phyloP scores from a whole-genome alignment of 2,888 invertebrate species.

The Cybosia mesomella region DNA sequence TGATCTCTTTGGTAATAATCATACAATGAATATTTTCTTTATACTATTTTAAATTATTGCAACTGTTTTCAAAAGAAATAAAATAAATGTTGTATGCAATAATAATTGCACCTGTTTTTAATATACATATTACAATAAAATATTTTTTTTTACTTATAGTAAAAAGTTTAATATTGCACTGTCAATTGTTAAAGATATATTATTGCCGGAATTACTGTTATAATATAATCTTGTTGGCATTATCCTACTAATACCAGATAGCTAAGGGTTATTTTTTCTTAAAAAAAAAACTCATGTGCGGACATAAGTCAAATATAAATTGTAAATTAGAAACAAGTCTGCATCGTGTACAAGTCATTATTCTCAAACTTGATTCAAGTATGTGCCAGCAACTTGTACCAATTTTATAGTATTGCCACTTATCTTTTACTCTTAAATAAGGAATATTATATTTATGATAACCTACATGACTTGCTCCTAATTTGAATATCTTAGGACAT shows the following conservation, averaged over 20 bases:
- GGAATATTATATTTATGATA: slow-evolving; percentile 30
- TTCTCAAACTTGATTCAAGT: slow-evolving; percentile 29
- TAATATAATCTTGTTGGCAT: slow-evolving; percentile 58
- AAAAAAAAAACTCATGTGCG: slow-evolving; percentile 35
- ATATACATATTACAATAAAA: slow-evolving; percentile 62
- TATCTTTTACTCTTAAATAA: slow-evolving; percentile 32
- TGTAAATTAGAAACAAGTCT: slow-evolving; percentile 48
- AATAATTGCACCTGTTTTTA: slow-evolving; percentile 76
- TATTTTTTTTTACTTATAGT: slow-evolving; percentile 81
- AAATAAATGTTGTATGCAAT: slow-evolving; percentile 63
- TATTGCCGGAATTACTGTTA: slow-evolving; percentile 64
- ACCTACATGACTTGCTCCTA: slow-evolving; percentile 47
- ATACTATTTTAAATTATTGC: slow-evolving; percentile 54
- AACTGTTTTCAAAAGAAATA: slow-evolving; percentile 55
- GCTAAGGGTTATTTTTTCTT: slow-evolving; percentile 36
- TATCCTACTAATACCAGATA: slow-evolving; percentile 51
- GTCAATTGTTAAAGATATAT: slow-evolving; percentile 64
- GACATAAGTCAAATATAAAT: slow-evolving; percentile 45
- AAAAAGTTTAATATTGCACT: slow-evolving; percentile 84
- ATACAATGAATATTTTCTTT: slow-evolving; percentile 57
- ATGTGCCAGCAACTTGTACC: not conserved
- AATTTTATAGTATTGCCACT: slow-evolving; percentile 34
- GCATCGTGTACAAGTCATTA: slow-evolving; percentile 38
- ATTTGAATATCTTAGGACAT: slow-evolving; percentile 46
- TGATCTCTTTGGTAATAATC: slow-evolving; percentile 80